phyloP scores from a whole-genome alignment of 2,113 vertebrate species.

The Caretta caretta region DNA sequence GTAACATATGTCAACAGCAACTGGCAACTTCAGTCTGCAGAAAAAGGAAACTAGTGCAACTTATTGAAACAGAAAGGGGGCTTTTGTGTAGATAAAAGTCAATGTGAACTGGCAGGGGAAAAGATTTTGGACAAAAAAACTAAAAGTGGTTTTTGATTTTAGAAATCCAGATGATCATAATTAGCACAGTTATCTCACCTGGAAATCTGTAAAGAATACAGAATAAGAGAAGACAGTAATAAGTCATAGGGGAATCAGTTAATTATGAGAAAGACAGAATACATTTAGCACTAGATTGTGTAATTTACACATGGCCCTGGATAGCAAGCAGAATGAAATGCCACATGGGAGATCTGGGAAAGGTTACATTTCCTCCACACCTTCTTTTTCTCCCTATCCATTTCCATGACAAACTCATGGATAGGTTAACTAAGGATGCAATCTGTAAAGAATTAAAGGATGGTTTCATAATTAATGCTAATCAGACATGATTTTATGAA shows the following conservation, averaged over 20 bases:
- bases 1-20: neutral
- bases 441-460: neutral
- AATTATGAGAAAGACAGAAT: slow-evolving; percentile 25
- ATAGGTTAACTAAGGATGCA: neutral
- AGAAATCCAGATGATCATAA: neutral
- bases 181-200: neutral
- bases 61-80: neutral
- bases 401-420: neutral
- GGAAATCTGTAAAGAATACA: slow-evolving; percentile 6
- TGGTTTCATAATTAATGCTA: rapidly evolving
- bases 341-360: slow-evolving; percentile 13
- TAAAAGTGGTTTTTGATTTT: neutral
- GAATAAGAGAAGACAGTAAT: slow-evolving; percentile 8
- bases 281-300: slow-evolving; percentile 30
- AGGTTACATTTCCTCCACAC: neutral
- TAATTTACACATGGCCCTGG: slow-evolving; percentile 9
- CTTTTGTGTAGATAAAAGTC: neutral
- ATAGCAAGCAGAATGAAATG: slow-evolving; percentile 54
- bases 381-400: slow-evolving; percentile 26
- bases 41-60: neutral
- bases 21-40: neutral
- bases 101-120: neutral
- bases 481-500: neutral
- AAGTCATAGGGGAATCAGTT: neutral
- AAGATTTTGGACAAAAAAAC: neutral